A percentile compares a stretch with the other conserved stretches of the same genome.
Evolutionary conservation across 2,113 vertebrate genomes (phyloP).

Genomic region (Sus scrofa): T2T-Sscrofa CM000824.6:89033501-89034000

Average conservation of each 20-base stretch:
- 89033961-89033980: not conserved
- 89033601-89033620: not conserved
- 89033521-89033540: not conserved
- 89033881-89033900: slow-evolving; percentile 23
- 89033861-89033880: slow-evolving; percentile 73
- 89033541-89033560: not conserved
- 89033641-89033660: not conserved
- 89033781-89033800: slow-evolving; percentile 23
- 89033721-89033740: not conserved
- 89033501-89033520: not conserved
- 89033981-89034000: slow-evolving; percentile 18
- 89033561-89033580: not conserved
- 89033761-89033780: not conserved
- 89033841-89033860: slow-evolving; percentile 76
- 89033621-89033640: not conserved
- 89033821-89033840: not conserved
- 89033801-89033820: slow-evolving; percentile 15
- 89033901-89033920: slow-evolving; percentile 44
- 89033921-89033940: not conserved
- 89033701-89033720: not conserved
- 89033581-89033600: not conserved
- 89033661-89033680: not conserved
- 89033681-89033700: not conserved
- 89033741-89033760: not conserved
- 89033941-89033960: slow-evolving; percentile 24